Conservation (phyloP, 2,113 vertebrate genomes). For the Caloenas nicobarica region DNA sequence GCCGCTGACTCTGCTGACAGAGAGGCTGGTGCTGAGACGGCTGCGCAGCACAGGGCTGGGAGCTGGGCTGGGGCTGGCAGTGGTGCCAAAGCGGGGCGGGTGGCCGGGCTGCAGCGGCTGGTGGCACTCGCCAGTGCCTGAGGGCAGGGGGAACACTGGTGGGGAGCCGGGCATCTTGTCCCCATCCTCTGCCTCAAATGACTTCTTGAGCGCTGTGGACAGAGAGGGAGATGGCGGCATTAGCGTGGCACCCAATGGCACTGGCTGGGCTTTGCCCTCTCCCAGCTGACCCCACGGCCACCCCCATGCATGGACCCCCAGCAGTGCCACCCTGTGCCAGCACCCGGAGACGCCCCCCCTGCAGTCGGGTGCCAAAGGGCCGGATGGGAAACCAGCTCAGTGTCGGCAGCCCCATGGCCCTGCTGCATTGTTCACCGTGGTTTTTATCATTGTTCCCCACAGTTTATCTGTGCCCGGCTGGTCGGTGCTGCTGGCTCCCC, state of each 20-base stretch:
- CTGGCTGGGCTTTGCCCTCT: background rate
- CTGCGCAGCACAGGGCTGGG: constrained; percentile 71
- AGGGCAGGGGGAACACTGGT: background rate
- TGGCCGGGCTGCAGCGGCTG: constrained; percentile 37
- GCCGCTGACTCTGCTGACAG: constrained; percentile 56
- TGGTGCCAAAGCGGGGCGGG: constrained; percentile 38
- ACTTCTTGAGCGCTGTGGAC: constrained; percentile 84
- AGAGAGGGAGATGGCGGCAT: background rate
- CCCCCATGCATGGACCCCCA: accelerated
- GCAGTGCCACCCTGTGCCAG: background rate
- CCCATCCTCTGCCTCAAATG: constrained; percentile 84
- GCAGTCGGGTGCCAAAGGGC: background rate
- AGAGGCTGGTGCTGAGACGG: constrained; percentile 68
- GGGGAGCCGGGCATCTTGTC: constrained; percentile 70
- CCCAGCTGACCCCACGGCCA: background rate
- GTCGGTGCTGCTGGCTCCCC: background rate
- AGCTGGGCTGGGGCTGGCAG: constrained; percentile 34
- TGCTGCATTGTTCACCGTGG: background rate
- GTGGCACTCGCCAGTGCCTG: constrained; percentile 51
- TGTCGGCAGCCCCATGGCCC: background rate
- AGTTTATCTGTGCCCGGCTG: background rate
- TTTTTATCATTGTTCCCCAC: background rate
- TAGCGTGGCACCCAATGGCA: background rate
- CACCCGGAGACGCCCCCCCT: accelerated
- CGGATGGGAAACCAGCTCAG: background rate